Evolutionary conservation across 2,113 vertebrate species (phyloP), one percentile per base, ranked within the genome.

Genomic region (Chaetorhynchus papuensis): DNA sequence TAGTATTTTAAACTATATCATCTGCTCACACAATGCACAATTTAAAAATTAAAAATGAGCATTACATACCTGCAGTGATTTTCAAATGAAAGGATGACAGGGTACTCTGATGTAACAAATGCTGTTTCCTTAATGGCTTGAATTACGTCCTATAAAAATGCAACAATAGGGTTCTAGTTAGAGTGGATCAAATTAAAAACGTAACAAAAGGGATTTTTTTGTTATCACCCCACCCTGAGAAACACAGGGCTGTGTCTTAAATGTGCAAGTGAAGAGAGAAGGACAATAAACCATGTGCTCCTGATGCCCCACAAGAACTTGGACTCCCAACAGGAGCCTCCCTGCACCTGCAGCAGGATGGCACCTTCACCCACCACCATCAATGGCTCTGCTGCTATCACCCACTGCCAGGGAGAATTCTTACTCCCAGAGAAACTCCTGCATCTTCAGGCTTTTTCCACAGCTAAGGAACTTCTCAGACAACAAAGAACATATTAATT

Each of bases 61-160:
- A 56, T 30, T 39, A 31, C 50, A 53, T 97, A 99, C 99, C 99
- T 99, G 99, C 99, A 99, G 90, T 99, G 99, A 97, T 99, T 99
- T 98, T 99, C 99, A 97, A 99, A 99, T 27, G 99, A 99, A 96
- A 99, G 98, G 96, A 99, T 99, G 72, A 99, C 99, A 44, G 99
- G 99, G 87, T 98, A 99, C 7, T 99, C 99, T 11, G 99, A 99
- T 9, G 99, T 99, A 83, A 99, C 99, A 96, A 99, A 99, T 3
- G 99, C 99, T 2, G 99, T 99, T 91, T 99, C 99, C 96, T 97
- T 99, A 98, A 99, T 99, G 94, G 99, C 99, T 97, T 99, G 99
- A 97, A 99, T 99, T 39, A 99, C 99, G 93, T 99, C 99, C 99
- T 99, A 97, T 70, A 94, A 97, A 95, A 96, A 97, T 63, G 56